phyloP scores from a whole-genome alignment of 2,888 invertebrate species.

The Thereva nobilitata region DNA sequence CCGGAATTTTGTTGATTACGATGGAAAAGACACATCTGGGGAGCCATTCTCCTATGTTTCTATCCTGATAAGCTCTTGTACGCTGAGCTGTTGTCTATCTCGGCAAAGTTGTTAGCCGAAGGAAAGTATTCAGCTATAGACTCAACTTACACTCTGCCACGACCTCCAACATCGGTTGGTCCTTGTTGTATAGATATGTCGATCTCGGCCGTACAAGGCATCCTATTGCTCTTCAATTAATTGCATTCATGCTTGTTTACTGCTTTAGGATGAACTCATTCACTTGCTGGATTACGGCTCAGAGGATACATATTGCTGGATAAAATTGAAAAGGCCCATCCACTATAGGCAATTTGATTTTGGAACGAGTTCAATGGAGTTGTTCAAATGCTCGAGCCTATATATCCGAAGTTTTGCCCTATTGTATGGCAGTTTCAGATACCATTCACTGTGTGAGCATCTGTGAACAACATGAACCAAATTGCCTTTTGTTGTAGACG shows the following conservation, averaged over 20 bases:
- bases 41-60: too few species aligned
- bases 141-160: too few species aligned
- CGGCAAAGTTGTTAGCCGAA: too few species aligned
- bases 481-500: conserved; percentile 38
- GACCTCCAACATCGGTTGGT: too few species aligned
- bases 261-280: conserved; percentile 30
- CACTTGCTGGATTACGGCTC: conserved; percentile 23
- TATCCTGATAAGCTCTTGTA: too few species aligned
- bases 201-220: conserved; percentile 8
- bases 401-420: conserved; percentile 14
- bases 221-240: conserved; percentile 41
- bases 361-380: conserved; percentile 38
- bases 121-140: too few species aligned
- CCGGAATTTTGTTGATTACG: too few species aligned
- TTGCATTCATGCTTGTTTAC: conserved; percentile 41
- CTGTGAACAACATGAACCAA: conserved; percentile 28
- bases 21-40: too few species aligned
- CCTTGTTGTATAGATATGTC: conserved; percentile 4
- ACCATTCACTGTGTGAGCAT: neutral
- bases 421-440: too few species aligned
- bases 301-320: conserved; percentile 37
- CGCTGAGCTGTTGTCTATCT: too few species aligned
- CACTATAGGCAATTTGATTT: conserved; percentile 36
- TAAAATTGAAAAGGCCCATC: conserved; percentile 40
- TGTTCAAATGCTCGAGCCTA: conserved; percentile 22